Conservation (phyloP, 2,113 vertebrate species). For the Grantiella picta region DNA sequence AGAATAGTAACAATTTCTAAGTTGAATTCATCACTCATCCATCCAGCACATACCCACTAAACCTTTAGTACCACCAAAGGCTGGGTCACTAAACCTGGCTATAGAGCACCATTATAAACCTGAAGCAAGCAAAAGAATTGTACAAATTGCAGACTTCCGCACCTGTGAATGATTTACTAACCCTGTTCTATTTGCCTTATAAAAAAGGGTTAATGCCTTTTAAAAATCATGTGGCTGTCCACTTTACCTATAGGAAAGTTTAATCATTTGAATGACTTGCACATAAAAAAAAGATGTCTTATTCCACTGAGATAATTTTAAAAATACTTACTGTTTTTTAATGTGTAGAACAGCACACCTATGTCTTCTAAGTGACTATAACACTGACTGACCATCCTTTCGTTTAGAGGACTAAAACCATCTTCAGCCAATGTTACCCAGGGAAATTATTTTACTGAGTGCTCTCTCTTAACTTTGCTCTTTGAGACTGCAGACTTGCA, state of each 20-base stretch:
- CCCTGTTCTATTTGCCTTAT: background rate
- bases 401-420: no score
- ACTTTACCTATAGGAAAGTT: background rate
- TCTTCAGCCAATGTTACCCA: background rate
- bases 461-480: background rate
- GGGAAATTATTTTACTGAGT: background rate
- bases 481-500: background rate
- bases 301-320: background rate
- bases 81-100: background rate
- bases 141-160: background rate
- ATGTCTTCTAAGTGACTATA: background rate
- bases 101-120: background rate
- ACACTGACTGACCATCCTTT: background rate
- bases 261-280: background rate
- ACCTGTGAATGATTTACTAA: background rate
- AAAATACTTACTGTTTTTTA: conserved; percentile 20
- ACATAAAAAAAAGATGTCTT: background rate
- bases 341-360: background rate
- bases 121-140: background rate
- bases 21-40: background rate
- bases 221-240: background rate
- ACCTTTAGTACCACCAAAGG: background rate
- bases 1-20: background rate
- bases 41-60: background rate
- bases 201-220: background rate